Evolutionary conservation across 2,113 vertebrate species (phyloP).

Genomic region (Dolichotis patagonum): DNA sequence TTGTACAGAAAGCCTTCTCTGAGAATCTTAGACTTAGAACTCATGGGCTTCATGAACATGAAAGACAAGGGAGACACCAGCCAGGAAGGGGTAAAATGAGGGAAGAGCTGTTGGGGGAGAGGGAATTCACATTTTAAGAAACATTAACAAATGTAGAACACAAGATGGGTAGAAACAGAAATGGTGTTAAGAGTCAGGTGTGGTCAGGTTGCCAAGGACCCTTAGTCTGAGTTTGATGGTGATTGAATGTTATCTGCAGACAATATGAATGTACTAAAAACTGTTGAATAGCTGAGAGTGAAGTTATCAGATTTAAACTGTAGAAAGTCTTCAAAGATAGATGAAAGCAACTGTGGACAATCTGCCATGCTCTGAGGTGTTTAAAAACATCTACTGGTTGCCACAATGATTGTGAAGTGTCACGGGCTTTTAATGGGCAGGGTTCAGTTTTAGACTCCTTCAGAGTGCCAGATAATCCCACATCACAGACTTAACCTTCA

Average conservation of each 20-base stretch:
- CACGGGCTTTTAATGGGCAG: background rate
- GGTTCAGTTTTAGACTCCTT: background rate
- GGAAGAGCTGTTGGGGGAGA: background rate
- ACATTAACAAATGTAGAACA: background rate
- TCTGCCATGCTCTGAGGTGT: background rate
- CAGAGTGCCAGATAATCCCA: background rate
- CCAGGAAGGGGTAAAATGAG: background rate
- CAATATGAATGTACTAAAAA: background rate
- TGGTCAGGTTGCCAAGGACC: background rate
- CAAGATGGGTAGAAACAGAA: background rate
- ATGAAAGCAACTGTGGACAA: constrained; percentile 10
- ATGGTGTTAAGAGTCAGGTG: background rate
- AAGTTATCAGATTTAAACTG: constrained; percentile 15
- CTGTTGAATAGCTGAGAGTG: background rate
- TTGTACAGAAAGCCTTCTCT: background rate
- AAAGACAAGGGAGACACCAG: background rate
- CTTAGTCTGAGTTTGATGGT: background rate
- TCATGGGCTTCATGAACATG: background rate
- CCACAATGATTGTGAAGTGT: background rate
- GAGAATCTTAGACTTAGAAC: background rate
- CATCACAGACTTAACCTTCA: background rate
- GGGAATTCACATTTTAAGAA: background rate
- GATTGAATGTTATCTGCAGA: background rate
- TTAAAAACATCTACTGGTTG: background rate
- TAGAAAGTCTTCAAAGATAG: background rate